Base-by-base conservation (phyloP, 2,113 vertebrate species). In the Psittacula cyanocephala region DNA sequence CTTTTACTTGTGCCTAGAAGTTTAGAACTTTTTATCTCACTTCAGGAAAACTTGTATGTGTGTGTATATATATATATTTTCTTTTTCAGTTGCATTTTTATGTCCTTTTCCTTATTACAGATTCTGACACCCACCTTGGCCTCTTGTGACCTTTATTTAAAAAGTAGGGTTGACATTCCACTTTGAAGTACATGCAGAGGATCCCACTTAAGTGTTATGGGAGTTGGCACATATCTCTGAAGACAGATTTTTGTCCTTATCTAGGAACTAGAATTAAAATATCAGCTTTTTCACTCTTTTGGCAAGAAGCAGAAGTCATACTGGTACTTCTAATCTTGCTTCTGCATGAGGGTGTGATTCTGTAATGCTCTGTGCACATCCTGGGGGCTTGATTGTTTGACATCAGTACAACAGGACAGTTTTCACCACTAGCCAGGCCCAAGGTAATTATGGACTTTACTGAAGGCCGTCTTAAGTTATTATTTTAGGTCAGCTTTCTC, bases 1-100 rank as follows among this genome's bases (percentile, higher is more conserved):
- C 79, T 92, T 95, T 86, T 69, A 84, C 35, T 47, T 80, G 44
- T 87, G 94, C 89, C 62, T 94, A 80, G 60, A 94, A 95, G 92
- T 96, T 93, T 69, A 95, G 80, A 96, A 89, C 15, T 41, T 62
- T 35, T 29, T 69, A 50, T 74, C 46, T 39, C 35, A 44, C 65
- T 94, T 49, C 7, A 88, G 63, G 69, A 92, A 88, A 91, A 19
- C 49, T 89, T 94, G 33, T 63, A 6, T 37, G 15, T 23, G 24
- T 74, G 11, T 62, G 6, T 80, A 27, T 31, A 11, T 43, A 1
- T 37, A 47, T 47, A 47, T 47, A 4, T 37, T 2, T 46, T 57
- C n/a, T 67, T 89, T 67, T 91, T 31, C 60, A 70, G 44, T 23
- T 49, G 33, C 35, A 64, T 79, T 91, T 84, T 88, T 69, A 46